Conservation (phyloP, 2,888 invertebrate species). For the Acronicta leporina region DNA sequence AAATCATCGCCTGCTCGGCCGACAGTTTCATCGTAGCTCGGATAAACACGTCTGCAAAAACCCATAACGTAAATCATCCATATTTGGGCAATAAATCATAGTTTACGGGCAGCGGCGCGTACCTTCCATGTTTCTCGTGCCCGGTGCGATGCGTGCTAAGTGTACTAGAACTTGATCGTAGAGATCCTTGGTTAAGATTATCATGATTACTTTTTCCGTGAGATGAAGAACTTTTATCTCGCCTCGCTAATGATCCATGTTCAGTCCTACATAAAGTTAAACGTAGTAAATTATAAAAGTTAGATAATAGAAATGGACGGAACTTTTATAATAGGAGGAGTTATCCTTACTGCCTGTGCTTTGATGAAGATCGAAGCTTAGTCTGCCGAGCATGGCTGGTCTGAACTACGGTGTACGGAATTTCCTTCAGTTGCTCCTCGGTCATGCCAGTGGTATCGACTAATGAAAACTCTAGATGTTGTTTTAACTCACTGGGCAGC, state of each 20-base stretch:
- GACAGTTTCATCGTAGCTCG: slow-evolving; percentile 80
- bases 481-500: slow-evolving; percentile 93
- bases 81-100: slow-evolving; percentile 50
- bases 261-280: slow-evolving; percentile 61
- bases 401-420: slow-evolving; percentile 96
- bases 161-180: slow-evolving; percentile 89
- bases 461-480: slow-evolving; percentile 96
- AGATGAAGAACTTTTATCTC: slow-evolving; percentile 78
- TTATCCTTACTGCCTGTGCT: slow-evolving; percentile 78
- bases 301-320: not conserved
- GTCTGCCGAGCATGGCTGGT: slow-evolving; percentile 90
- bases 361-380: slow-evolving; percentile 85
- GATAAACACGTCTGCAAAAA: slow-evolving; percentile 80
- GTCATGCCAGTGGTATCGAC: slow-evolving; percentile 97
- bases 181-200: slow-evolving; percentile 85
- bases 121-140: slow-evolving; percentile 57
- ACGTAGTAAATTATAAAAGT: not conserved
- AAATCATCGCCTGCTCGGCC: slow-evolving; percentile 78
- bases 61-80: slow-evolving; percentile 53
- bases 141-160: slow-evolving; percentile 68
- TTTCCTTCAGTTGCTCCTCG: slow-evolving; percentile 95
- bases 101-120: slow-evolving; percentile 35
- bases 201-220: slow-evolving; percentile 78
- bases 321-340: slow-evolving; percentile 9
- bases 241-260: slow-evolving; percentile 81